Evolutionary conservation across 2,797 vertebrate genomes (phyloP), one percentile per base, ranked within the genome.

Genomic region (Syngnathus acus): DNA sequence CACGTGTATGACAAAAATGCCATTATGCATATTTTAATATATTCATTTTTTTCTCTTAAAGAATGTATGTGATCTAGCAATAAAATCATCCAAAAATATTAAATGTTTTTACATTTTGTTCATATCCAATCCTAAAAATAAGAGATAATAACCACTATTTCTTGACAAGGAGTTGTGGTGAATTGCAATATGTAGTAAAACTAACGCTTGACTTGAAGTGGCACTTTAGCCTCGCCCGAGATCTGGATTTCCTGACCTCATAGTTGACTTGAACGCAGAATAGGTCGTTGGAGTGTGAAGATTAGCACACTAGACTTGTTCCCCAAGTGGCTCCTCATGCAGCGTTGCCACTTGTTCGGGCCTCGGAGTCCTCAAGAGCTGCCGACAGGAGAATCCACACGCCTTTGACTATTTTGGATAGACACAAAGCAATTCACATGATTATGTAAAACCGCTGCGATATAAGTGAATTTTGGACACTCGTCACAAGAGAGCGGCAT

Each of bases 361-460:
- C 70, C 21, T n/a, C 48, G 6, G 6, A 50, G 17, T 19, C 54
- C 54, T 59, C 57, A 39, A 59, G 57, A 84, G 74, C 74, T 64
- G 78, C 78, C 82, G 87, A 89, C 82, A 72, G 71, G 70, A 79
- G 79, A 85, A 90, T 90, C 84, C 32, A 32, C 32, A 32, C 32
- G 13, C 54, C 6, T 57, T 57, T 32, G 26, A 32, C 6, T 32
- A 57, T 57, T 57, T 57, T 37, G 6, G 5, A 5, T 14, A 7
- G 26, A 57, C 55, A 38, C 26, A 37, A 5, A 37, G 32, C 55
- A 37, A 57, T 57, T 57, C 5, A 38, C 6, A 16, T 17, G 32
- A 37, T 57, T 57, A 38, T 37, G 32, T 57, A 37, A 57, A 57
- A 57, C 14, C 7, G 1, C 37, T 16, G 55, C 13, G 6, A 57